A percentile compares a stretch with the other conserved stretches of the same genome.
Conservation (phyloP, 2,888 invertebrate species). For the Drosophila nr. perissopoda region DNA sequence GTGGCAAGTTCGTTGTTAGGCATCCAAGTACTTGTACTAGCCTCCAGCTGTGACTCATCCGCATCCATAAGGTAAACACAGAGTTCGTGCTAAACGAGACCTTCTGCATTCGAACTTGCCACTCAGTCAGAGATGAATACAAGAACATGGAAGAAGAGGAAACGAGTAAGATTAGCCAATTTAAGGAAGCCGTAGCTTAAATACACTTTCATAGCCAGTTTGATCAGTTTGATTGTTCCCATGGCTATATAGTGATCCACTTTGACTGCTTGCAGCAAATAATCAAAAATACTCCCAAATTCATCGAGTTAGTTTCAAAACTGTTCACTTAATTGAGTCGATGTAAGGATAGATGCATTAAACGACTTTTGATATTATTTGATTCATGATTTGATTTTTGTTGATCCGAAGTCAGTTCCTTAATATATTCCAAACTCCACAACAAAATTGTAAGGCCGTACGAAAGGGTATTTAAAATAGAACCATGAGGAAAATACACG, state of each 20-base stretch:
- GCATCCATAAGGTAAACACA: conserved; percentile 40
- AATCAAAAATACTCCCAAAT: too few species aligned
- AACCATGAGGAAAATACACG: conserved; percentile 19
- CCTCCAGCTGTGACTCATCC: conserved; percentile 68
- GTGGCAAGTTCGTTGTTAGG: conserved; percentile 35
- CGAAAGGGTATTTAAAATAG: conserved; percentile 2
- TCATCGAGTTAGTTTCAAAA: background rate
- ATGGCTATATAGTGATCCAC: background rate
- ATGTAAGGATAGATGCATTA: background rate
- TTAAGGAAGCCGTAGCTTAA: background rate
- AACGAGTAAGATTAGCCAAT: background rate
- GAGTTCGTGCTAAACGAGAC: conserved; percentile 78
- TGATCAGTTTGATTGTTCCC: background rate
- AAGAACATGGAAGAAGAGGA: conserved; percentile 19
- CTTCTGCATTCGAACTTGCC: conserved; percentile 64
- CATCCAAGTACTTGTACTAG: conserved; percentile 52
- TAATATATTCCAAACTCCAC: background rate
- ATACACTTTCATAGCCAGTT: background rate
- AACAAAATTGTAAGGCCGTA: rapidly evolving
- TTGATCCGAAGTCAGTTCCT: background rate
- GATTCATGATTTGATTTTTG: background rate
- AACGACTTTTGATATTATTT: background rate
- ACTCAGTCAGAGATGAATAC: conserved; percentile 21
- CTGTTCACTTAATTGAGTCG: too few species aligned
- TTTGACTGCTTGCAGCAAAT: background rate